A percentile compares a stretch with the other conserved stretches of the same genome.
Conservation (phyloP, 2,113 vertebrate genomes). For the Percopsis transmontana region DNA sequence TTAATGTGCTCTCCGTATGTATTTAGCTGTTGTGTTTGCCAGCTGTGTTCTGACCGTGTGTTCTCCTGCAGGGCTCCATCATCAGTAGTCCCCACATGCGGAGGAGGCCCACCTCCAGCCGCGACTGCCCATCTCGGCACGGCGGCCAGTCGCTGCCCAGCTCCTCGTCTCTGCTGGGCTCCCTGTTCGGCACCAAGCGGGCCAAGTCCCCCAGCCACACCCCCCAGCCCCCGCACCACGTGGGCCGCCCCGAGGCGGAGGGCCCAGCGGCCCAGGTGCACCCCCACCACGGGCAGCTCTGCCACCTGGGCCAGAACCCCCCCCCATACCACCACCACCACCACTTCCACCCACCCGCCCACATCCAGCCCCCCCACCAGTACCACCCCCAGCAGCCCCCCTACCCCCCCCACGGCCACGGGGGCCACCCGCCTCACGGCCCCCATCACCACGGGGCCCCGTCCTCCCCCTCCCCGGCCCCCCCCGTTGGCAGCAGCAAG, state of each 20-base stretch:
- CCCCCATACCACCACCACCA: conserved; percentile 95
- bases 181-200: conserved; percentile 89
- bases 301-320: conserved; percentile 87
- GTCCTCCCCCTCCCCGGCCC: conserved; percentile 58
- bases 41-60: conserved; percentile 23
- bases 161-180: conserved; percentile 93
- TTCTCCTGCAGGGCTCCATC: conserved; percentile 90
- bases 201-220: conserved; percentile 81
- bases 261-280: conserved; percentile 75
- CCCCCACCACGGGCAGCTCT: conserved; percentile 86
- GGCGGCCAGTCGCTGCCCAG: conserved; percentile 89
- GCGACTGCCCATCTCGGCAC: conserved; percentile 92
- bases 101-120: conserved; percentile 87
- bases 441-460: conserved; percentile 80
- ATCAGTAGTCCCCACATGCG: conserved; percentile 98
- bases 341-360: conserved; percentile 90
- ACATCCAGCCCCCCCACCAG: conserved; percentile 81
- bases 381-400: conserved; percentile 78
- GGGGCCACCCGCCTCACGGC: conserved; percentile 13
- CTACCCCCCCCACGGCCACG: conserved; percentile 82
- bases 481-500: conserved; percentile 78
- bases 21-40: conserved; percentile 8
- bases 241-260: no score
- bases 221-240: conserved; percentile 23
- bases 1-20: conserved; percentile 8